Conservation (phyloP, 1,140 invertebrate species). For the Lysiphlebus fabarum region DNA sequence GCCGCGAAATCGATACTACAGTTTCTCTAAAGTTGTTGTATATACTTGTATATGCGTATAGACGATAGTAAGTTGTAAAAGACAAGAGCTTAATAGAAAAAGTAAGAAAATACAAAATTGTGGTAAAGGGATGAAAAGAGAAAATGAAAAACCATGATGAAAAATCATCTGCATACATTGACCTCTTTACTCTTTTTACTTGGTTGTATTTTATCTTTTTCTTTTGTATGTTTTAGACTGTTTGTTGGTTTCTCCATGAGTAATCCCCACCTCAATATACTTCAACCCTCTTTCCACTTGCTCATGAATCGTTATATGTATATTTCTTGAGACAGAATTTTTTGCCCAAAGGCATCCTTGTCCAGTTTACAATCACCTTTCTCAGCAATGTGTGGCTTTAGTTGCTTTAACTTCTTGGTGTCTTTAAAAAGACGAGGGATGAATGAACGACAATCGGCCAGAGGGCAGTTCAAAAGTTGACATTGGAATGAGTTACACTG, state of each 20-base stretch:
- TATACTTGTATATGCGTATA: too few relatives aligned
- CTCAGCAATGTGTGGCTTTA: too few relatives aligned
- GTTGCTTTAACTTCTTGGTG: too few relatives aligned
- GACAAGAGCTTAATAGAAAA: too few relatives aligned
- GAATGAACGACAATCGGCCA: slow-evolving; percentile 8
- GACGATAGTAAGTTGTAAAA: too few relatives aligned
- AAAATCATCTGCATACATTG: slow-evolving; percentile 28
- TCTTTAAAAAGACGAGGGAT: slow-evolving; percentile 10
- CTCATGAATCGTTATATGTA: slow-evolving; percentile 12
- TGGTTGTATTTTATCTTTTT: neutral
- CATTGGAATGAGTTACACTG: slow-evolving; percentile 10
- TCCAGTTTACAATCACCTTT: too few relatives aligned
- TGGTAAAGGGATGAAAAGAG: neutral
- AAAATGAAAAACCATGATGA: neutral
- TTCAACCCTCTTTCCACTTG: slow-evolving; percentile 7
- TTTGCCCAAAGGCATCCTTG: too few relatives aligned
- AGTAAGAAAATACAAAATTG: neutral
- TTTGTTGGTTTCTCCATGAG: slow-evolving; percentile 9
- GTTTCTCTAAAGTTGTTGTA: slow-evolving; percentile 9
- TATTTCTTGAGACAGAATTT: too few relatives aligned
- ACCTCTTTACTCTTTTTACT: neutral
- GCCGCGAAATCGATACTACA: slow-evolving; percentile 28
- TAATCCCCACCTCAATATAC: slow-evolving; percentile 26
- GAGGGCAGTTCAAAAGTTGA: slow-evolving; percentile 15
- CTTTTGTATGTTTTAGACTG: neutral